Evolutionary conservation across 92 coral and sea anemone species (phyloP), one percentile per base, ranked within the genome.

Genomic region (Desmophyllum pertusum): DNA sequence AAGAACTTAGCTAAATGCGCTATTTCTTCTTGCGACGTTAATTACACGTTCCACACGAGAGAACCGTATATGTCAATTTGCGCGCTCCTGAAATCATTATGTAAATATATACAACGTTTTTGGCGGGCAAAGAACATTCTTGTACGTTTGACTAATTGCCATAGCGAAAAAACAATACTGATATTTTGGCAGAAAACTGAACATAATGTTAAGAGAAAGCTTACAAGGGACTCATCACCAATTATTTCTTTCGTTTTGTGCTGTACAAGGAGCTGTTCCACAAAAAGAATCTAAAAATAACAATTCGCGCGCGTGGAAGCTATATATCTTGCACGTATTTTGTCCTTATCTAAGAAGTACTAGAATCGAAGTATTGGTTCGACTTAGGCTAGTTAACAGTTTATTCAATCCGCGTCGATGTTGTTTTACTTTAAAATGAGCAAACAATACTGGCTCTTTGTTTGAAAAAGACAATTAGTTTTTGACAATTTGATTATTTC

Each of bases 121-220:
- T 42, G 15, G 39, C n/a, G 29, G 35, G 43, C 27, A 13, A 5
- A 42, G 36, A 9, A 37, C 41, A 57, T 53, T 78, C 48, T 77
- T 77, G 35, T 30, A 78, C 83, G 83, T 78, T 63, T 65, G 73
- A 78, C 73, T 64, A 73, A 64, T 63, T 64, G 21, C 50, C 51
- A 78, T 78, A 42, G 73, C 83, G 14, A 3, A 4, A 8, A 42
- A 76, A 64, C 9, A 4, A 55, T 23, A 55, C 30, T n/a, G n/a
- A n/a, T n/a, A n/a, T n/a, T n/a, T n/a, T n/a, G n/a, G n/a, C n/a
- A n/a, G n/a, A n/a, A n/a, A n/a, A n/a, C n/a, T n/a, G n/a, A n/a
- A n/a, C n/a, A n/a, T n/a, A n/a, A n/a, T n/a, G n/a, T n/a, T n/a
- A n/a, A n/a, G n/a, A n/a, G n/a, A n/a, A 55, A 9, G 0, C 10